Base-by-base conservation (phyloP, 1,140 invertebrate species). In the Nephotettix cincticeps region DNA sequence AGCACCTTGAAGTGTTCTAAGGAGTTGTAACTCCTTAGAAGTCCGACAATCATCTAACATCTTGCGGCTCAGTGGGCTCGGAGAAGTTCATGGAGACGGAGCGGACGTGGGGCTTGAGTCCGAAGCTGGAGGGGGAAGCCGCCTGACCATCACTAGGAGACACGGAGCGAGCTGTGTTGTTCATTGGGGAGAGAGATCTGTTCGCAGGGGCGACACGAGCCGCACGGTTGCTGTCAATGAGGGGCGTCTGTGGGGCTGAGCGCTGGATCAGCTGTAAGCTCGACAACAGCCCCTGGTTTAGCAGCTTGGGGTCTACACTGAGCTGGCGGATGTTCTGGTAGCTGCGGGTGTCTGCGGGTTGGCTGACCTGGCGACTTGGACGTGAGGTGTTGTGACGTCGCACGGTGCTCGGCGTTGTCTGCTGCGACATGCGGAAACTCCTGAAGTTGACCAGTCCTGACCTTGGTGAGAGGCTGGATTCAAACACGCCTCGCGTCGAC, bases 381-480 rank as follows among this genome's bases (percentile, higher is more conserved):
- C 68, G 19, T 9, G 70, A 70, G 14, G 74, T 69, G 36, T 72
- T 75, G 61, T 73, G 73, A 13, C 73, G 63, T 14, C 68, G 17
- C 29, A 72, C 43, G 2, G 73, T 69, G 32, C 66, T 66, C 17
- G 74, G 75, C 11, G 71, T 71, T 13, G 69, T 56, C 0, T 71
- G 72, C 56, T 74, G 75, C 1, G 76, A 73, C 19, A 76, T 73
- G 14, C 76, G 54, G 40, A 77, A 77, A 30, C 76, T 77, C 69
- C 76, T 75, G 68, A 77, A 77, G 65, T 74, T 76, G 27, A 75
- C 76, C 19, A 75, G 64, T 19, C 74, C 73, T 25, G 73, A 73
- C 30, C 32, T 54, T 17, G 54, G 28, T 2, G 66, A 69, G 1
- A 43, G 2, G 25, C 21, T 30, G 19, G 47, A 29, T 11, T 67